A percentile compares a stretch with the other conserved stretches of the same genome.
These are phyloP conservation scores for Ophion costatus DNA, from an alignment of 2,888 invertebrate genomes.

Conservation along the genomic window DNA sequence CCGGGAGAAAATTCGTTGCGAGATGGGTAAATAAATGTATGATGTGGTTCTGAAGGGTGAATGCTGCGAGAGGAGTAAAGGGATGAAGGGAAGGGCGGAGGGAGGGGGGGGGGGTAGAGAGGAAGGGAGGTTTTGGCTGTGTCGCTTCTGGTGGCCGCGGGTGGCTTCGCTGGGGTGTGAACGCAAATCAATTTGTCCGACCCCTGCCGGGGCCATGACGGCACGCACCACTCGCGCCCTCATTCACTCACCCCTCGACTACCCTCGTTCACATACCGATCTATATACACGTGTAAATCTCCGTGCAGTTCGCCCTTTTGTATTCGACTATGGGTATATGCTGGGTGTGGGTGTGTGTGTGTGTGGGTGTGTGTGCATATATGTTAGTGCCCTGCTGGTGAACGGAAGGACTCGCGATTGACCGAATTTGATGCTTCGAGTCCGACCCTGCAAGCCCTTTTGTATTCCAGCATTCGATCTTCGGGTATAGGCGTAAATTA, in stretches of 20 bases:
- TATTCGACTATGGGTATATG: neutral
- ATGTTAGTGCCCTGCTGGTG: neutral
- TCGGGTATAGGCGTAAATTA: conserved; percentile 1
- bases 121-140: conserved; percentile 47
- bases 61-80: conserved; percentile 57
- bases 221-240: conserved; percentile 68
- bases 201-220: conserved; percentile 76
- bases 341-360: neutral
- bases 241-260: conserved; percentile 48
- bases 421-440: neutral
- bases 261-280: conserved; percentile 12
- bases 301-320: neutral
- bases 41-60: conserved; percentile 71
- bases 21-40: conserved; percentile 72
- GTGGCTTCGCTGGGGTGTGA: conserved; percentile 81
- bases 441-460: neutral
- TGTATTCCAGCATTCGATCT: neutral
- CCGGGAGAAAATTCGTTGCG: conserved; percentile 43
- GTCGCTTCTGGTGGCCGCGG: conserved; percentile 60
- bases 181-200: conserved; percentile 83
- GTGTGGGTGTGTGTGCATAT: neutral
- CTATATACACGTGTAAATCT: conserved; percentile 3
- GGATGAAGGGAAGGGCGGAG: conserved; percentile 8
- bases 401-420: conserved; percentile 1
- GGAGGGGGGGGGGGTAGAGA: neutral